phyloP scores from a whole-genome alignment of 37 sponge, comb jelly and placozoan genomes.

The Beroe forskalii region DNA sequence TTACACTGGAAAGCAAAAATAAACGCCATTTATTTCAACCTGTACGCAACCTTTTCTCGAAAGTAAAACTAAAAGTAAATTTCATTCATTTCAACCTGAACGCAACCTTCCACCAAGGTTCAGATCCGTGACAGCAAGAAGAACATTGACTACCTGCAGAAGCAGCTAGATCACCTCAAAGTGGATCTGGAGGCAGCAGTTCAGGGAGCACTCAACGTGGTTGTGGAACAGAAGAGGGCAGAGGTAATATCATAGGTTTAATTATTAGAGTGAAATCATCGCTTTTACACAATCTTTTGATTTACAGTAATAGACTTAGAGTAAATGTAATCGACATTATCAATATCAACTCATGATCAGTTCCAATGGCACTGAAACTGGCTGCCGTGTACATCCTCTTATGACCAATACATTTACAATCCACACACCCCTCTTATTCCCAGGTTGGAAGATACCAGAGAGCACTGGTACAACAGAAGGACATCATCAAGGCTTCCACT shows the following conservation, averaged over 20 bases:
- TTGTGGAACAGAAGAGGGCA: conserved; percentile 51
- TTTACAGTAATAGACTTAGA: too few relatives aligned
- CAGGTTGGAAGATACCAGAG: conserved; percentile 57
- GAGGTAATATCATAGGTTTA: conserved; percentile 37
- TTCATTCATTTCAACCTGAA: too few relatives aligned
- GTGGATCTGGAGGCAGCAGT: conserved; percentile 45
- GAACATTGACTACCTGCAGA: conserved; percentile 63
- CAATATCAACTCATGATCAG: too few relatives aligned
- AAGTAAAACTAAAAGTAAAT: not conserved
- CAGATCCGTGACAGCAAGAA: conserved; percentile 59
- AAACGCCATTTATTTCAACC: too few relatives aligned
- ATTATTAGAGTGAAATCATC: too few relatives aligned
- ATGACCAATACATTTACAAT: too few relatives aligned
- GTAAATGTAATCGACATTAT: too few relatives aligned
- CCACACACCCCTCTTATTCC: too few relatives aligned
- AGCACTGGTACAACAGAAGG: conserved; percentile 51
- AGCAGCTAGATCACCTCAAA: conserved; percentile 52
- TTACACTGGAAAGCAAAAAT: too few relatives aligned
- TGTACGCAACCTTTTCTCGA: not conserved
- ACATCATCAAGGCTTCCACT: conserved; percentile 43
- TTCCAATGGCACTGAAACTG: too few relatives aligned
- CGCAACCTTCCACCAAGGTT: not conserved
- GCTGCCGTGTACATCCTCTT: too few relatives aligned
- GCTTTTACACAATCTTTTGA: too few relatives aligned
- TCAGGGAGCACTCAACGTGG: conserved; percentile 56